Conservation (phyloP, 2,888 invertebrate species). For the Callyntrura sp. region DNA sequence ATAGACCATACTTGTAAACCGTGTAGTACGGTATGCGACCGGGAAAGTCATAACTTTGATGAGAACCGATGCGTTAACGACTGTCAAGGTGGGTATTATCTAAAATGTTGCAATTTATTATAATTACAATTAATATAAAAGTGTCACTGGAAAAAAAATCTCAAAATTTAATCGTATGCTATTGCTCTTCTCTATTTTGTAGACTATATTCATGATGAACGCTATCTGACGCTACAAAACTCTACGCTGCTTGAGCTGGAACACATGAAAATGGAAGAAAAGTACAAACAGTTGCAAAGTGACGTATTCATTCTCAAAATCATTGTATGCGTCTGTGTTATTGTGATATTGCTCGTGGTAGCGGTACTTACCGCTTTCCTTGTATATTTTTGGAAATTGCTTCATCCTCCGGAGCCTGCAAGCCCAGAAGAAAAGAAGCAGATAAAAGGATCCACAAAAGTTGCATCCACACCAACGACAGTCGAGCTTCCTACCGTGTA, state of each 20-base stretch:
- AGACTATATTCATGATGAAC: conserved; percentile 74
- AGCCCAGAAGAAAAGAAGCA: conserved; percentile 50
- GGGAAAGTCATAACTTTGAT: conserved; percentile 63
- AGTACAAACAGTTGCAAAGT: conserved; percentile 69
- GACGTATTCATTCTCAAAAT: conserved; percentile 73
- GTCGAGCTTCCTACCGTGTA: conserved; percentile 75
- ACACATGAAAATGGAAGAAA: conserved; percentile 55
- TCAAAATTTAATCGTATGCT: too few species aligned
- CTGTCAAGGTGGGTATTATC: conserved; percentile 69
- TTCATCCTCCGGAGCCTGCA: conserved; percentile 37
- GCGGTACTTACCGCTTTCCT: conserved; percentile 57
- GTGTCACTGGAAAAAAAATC: not conserved
- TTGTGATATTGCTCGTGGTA: conserved; percentile 69
- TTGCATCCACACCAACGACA: conserved; percentile 23
- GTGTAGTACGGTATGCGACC: conserved; percentile 63
- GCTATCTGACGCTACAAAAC: conserved; percentile 67
- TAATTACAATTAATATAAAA: not conserved
- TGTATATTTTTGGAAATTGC: conserved; percentile 70
- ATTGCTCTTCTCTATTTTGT: not conserved
- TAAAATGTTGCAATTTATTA: not conserved
- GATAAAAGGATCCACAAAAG: conserved; percentile 20
- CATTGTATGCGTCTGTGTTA: conserved; percentile 69
- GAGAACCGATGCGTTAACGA: conserved; percentile 60
- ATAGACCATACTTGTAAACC: conserved; percentile 69
- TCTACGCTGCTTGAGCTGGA: conserved; percentile 53